These are phyloP conservation scores for Dinocampus coccinellae DNA, from an alignment of 2,888 invertebrate species.

Conservation along the genomic window DNA sequence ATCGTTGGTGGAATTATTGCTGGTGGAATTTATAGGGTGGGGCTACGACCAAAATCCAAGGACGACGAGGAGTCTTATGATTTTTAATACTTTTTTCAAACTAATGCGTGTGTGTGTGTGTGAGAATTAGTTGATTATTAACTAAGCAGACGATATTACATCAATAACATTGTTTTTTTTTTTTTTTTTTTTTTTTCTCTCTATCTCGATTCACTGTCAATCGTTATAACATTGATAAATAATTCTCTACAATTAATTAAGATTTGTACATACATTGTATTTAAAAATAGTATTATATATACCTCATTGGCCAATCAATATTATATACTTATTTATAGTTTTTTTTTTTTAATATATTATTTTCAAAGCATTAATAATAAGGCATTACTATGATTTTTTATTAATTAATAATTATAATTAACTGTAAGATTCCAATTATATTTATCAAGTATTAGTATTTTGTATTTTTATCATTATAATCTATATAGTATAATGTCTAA, in stretches of 20 bases:
- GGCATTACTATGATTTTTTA: background rate
- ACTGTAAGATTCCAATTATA: background rate
- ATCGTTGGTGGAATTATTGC: constrained; percentile 73
- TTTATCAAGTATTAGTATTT: background rate
- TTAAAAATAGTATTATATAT: constrained; percentile 26
- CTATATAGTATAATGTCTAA: background rate
- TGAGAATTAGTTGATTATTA: constrained; percentile 6
- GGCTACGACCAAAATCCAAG: constrained; percentile 76
- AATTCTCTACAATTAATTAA: constrained; percentile 15
- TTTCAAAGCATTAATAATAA: constrained; percentile 3
- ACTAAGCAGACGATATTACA: background rate
- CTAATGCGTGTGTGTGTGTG: constrained; percentile 4
- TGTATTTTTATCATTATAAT: background rate
- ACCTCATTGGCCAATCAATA: constrained; percentile 9
- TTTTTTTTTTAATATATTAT: background rate
- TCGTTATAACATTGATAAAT: background rate
- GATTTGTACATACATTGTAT: constrained; percentile 28
- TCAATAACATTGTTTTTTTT: background rate
- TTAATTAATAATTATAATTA: background rate
- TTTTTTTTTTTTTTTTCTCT: background rate
- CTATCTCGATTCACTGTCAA: background rate
- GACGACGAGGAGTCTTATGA: constrained; percentile 83
- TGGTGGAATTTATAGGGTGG: constrained; percentile 72
- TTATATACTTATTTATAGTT: background rate
- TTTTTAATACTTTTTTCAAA: constrained; percentile 71